Percentiles rank a stretch among this genome's conserved stretches.
Conservation (phyloP, 2,797 vertebrate genomes). For the Melanotaenia pygmaea region DNA sequence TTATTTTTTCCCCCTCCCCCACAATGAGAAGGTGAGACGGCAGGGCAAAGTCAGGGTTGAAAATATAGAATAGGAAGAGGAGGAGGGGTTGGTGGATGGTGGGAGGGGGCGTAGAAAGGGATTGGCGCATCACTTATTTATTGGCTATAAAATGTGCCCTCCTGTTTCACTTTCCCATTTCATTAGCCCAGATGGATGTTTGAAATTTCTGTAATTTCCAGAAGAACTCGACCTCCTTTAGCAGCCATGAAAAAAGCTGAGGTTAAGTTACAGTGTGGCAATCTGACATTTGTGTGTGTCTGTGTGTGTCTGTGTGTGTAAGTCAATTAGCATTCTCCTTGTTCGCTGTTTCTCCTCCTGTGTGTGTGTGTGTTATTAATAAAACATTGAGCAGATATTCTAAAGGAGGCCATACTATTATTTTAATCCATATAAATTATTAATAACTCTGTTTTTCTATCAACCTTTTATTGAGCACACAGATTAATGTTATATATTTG, state of each 20-base stretch:
- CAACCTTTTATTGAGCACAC: constrained; percentile 2
- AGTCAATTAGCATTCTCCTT: constrained; percentile 73
- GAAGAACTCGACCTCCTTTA: constrained; percentile 1
- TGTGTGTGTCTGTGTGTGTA: constrained; percentile 30
- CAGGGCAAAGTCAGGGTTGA: constrained; percentile 37
- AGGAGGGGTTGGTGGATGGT: constrained; percentile 20
- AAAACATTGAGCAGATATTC: constrained; percentile 65
- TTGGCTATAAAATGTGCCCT: constrained; percentile 66
- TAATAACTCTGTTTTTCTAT: constrained; percentile 18
- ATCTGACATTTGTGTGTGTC: constrained; percentile 48
- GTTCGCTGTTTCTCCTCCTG: constrained; percentile 48
- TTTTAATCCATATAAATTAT: constrained; percentile 47
- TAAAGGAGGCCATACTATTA: constrained; percentile 49
- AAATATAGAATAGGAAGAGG: constrained; percentile 15
- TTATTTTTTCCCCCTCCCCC: constrained; percentile 52
- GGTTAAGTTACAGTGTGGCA: constrained; percentile 60
- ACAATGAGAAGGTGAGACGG: constrained; percentile 49
- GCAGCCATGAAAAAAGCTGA: constrained; percentile 43
- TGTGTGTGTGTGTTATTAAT: constrained; percentile 64
- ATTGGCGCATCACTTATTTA: constrained; percentile 76
- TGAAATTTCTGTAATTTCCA: constrained; percentile 22
- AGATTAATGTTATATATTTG: neutral
- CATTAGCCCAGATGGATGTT: constrained; percentile 12
- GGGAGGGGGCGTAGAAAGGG: constrained; percentile 21
- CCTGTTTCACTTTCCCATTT: constrained; percentile 14